Evolutionary conservation across 30 jellyfish, hydroid and myxozoan genomes (phyloP), one percentile per base, ranked within the genome.

Genomic region (Aurelia coerulea): DNA sequence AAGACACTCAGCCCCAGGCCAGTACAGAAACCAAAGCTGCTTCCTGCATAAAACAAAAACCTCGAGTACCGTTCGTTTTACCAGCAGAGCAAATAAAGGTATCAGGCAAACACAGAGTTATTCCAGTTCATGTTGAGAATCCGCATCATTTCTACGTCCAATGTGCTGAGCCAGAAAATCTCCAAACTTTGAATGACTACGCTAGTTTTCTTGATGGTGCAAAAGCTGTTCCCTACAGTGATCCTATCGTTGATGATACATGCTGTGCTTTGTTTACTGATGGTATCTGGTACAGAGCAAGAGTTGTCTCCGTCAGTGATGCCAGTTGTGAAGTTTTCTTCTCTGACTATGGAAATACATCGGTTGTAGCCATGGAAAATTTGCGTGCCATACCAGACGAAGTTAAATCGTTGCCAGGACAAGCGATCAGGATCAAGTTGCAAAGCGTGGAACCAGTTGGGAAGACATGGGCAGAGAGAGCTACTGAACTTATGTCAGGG

Each of bases 201-300:
- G 74, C 90, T 9, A 89, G 19, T 4, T 68, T 62, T n/a, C 53
- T 84, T 10, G 76, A 65, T 49, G 79, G 12, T 46, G 14, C 39
- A 7, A 62, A 51, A 15, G 73, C 74, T 10, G 49, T 79, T 63
- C 80, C 80, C 17, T 79, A 79, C 59, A 11, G 13, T 2, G 50
- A 49, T 13, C 89, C 81, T 10, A 0, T 62, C 3, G 32, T 49
- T 0, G 81, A 37, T 58, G 93, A 73, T 37, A 71, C 74, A 0
- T 84, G 86, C 52, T 73, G 81, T 51, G 93, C 93, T 42, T 63
- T 70, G 37, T 84, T 73, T 50, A 35, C 84, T 18, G 93, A 68
- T 68, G 94, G 65, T 10, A 78, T 50, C 19, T 92, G 80, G 84
- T 92, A 76, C 84, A 85, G 98, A 67, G 98, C 95, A 11, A 65